Evolutionary conservation across 2,797 vertebrate genomes (phyloP).

Genomic region (Enteromius paludinosus): DNA sequence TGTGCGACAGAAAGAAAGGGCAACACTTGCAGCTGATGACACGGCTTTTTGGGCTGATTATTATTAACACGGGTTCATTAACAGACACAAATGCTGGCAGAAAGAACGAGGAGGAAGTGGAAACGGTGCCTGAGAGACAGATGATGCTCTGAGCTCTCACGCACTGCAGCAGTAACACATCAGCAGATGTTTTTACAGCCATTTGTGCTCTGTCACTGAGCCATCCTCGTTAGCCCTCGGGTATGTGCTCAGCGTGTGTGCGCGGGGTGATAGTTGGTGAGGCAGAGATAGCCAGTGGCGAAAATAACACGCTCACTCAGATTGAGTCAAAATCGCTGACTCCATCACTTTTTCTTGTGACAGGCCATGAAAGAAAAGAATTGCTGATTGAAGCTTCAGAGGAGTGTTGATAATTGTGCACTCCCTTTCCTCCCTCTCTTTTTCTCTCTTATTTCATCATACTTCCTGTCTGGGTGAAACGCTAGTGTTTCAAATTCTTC

Average conservation of each 20-base stretch:
- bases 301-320: constrained; percentile 58
- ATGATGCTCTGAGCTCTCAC: constrained; percentile 19
- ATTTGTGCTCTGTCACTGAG: constrained; percentile 41
- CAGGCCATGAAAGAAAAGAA: constrained; percentile 64
- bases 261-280: constrained; percentile 54
- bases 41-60: constrained; percentile 26
- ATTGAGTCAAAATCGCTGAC: constrained; percentile 68
- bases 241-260: constrained; percentile 59
- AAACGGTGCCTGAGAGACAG: constrained; percentile 33
- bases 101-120: constrained; percentile 24
- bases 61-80: constrained; percentile 47
- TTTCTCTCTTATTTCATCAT: constrained; percentile 47
- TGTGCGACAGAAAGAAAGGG: constrained; percentile 27
- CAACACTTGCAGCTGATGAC: constrained; percentile 37
- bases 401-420: constrained; percentile 62
- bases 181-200: constrained; percentile 42
- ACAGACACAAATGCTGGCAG: constrained; percentile 12
- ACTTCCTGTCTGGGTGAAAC: constrained; percentile 38
- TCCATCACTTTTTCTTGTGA: constrained; percentile 65
- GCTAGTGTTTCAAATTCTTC: constrained; percentile 64
- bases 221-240: constrained; percentile 36
- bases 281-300: constrained; percentile 63
- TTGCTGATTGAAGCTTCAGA: constrained; percentile 70
- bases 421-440: constrained; percentile 22
- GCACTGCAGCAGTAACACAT: constrained; percentile 41